A percentile compares a stretch with the other conserved stretches of the same genome.
Evolutionary conservation across 2,113 vertebrate species (phyloP).

Genomic region (Epinephelus lanceolatus): DNA sequence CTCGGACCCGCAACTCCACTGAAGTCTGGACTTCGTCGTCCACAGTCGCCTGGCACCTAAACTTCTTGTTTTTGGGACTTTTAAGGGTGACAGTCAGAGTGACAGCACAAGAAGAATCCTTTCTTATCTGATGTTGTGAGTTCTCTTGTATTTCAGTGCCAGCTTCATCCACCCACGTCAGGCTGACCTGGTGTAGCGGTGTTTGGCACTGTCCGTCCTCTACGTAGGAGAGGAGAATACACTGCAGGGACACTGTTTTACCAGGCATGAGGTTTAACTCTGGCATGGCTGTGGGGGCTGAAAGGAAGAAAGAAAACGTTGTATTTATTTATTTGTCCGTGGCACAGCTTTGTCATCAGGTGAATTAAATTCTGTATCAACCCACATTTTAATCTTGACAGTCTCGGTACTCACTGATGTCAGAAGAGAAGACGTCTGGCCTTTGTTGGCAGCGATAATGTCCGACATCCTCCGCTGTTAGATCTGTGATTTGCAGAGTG

Average conservation of each 20-base stretch:
- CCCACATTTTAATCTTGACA: neutral
- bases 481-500: conserved; percentile 7
- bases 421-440: neutral
- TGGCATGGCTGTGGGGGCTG: neutral
- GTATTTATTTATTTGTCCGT: neutral
- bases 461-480: conserved; percentile 23
- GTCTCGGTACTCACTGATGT: conserved; percentile 17
- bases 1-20: conserved; percentile 15
- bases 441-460: conserved; percentile 6
- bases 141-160: conserved; percentile 16
- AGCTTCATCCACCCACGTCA: conserved; percentile 56
- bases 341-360: neutral
- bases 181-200: rapidly evolving
- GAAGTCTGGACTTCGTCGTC: neutral
- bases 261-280: conserved; percentile 10
- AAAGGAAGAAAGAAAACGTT: neutral
- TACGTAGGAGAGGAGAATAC: conserved; percentile 21
- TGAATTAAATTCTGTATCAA: neutral
- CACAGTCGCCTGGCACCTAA: conserved; percentile 37
- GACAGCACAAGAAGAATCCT: neutral
- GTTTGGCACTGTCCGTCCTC: rapidly evolving
- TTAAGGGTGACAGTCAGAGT: conserved; percentile 48
- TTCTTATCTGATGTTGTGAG: conserved; percentile 11
- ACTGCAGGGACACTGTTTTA: conserved; percentile 38
- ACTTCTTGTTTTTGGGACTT: conserved; percentile 15